Evolutionary conservation across 2,888 invertebrate genomes (phyloP), one percentile per base, ranked within the genome.

Genomic region (Rhagonycha fulva): DNA sequence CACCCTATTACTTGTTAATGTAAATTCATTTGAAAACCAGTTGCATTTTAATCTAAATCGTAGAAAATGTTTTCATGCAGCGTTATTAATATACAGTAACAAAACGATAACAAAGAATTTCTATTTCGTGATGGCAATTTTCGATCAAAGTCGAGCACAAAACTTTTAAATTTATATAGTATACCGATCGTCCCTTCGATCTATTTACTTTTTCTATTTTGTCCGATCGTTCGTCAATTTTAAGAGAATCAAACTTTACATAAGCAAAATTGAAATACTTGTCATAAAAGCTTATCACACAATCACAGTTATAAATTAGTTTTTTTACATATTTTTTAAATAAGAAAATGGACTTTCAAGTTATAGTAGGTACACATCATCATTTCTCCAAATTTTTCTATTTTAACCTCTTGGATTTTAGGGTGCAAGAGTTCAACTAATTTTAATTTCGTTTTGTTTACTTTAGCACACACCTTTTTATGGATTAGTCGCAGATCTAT

Each of bases 171-270:
- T 66, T 70, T 66, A 71, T 71, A 71, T 70, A 74, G n/a, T 5
- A 4, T 26, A n/a, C 70, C 24, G 30, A 74, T 70, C 24, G 74
- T 23, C 47, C 62, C 69, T 47, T 74, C 70, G 30, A 61, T 68
- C 71, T 71, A 75, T 71, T 75, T 75, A 71, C 71, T 71, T 68
- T 68, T 75, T 61, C 75, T 71, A 67, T 75, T 75, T 70, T 62
- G 60, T 26, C 71, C 71, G 68, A 32, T 68, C 68, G 61, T 71
- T 63, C 75, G 32, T 71, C 71, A 67, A 63, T 68, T 60, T 30
- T 61, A 62, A 70, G 67, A 75, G 71, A 71, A 71, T 62, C 30
- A 61, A 71, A 71, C 68, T 68, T 71, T 75, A 24, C 68, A 68
- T 47, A 68, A 71, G 47, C 62, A 14, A 68, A 68, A 75, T 75